Base-by-base conservation (phyloP, 2,888 invertebrate species). In the Drosophila pseudotalamancana region DNA sequence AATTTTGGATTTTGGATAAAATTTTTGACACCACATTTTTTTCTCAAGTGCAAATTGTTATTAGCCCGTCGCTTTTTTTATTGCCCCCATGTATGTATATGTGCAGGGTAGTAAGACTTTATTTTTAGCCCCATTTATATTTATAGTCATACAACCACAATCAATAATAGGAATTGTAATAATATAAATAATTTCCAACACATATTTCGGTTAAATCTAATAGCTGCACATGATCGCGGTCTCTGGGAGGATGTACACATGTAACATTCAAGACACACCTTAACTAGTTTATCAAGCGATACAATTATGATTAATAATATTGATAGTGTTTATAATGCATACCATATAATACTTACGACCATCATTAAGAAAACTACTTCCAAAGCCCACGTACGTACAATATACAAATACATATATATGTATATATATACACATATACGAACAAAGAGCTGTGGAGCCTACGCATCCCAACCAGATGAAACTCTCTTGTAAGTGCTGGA, bases 381-480 rank as follows among this genome's bases (percentile, higher is more conserved):
- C 11, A 12, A 23, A 43, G 42, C 65, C 66, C 42, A 57, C 59
- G 19, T 27, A 27, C 9, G 3, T 12, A 35, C 11, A 25, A 1
- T 6, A 31, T 11, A n/a, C 21, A 12, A 6, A 16, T 6, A 25
- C 8, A 31, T 11, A n/a, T 25, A 12, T 8, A 16, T 6, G 21
- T 16, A 34, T 12, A 6, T 16, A 11, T 12, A 45, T 11, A 9
- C 9, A 34, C 43, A 11, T 25, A 11, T 25, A 14, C 16, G 3
- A 9, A 9, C 11, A 42, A 57, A 45, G 8, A 35, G 6, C 19
- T 11, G 27, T 18, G 21, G 14, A 23, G 63, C 75, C 75, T 64
- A 74, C 75, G 72, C 70, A 75, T 12, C 9, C 29, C 29, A 53
- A 48, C 35, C 50, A 63, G 18, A 55, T 69, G 57, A 69, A 42